phyloP scores from a whole-genome alignment of 1,140 invertebrate genomes.

The Drosophila virilis region DNA sequence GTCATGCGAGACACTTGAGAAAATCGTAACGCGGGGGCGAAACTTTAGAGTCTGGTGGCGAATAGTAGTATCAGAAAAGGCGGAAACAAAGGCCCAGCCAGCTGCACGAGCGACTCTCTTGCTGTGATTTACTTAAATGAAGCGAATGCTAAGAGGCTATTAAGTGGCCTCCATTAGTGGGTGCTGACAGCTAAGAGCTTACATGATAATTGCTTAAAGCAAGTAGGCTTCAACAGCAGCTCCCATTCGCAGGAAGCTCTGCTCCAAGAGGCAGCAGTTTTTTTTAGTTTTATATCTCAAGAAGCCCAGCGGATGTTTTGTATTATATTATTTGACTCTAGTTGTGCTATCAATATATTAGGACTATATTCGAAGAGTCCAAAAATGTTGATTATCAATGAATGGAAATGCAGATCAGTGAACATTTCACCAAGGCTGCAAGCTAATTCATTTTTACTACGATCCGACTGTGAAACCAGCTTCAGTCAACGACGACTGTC shows the following conservation, averaged over 20 bases:
- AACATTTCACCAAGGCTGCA: no score
- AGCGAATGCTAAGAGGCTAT: conserved; percentile 61
- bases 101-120: conserved; percentile 66
- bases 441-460: no score
- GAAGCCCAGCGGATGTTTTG: no score
- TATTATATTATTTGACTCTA: no score
- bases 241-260: background rate
- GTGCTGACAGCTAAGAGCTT: conserved; percentile 23
- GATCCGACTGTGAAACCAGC: no score
- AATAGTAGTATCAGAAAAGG: background rate
- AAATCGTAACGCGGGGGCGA: conserved; percentile 52
- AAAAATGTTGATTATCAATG: no score
- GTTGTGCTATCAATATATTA: no score
- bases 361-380: no score
- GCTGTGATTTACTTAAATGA: conserved; percentile 55
- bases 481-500: no score
- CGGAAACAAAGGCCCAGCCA: conserved; percentile 1
- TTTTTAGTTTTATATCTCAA: no score
- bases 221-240: background rate
- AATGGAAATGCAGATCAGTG: no score
- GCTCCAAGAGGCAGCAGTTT: background rate
- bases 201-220: conserved; percentile 14
- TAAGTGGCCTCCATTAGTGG: conserved; percentile 48
- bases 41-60: conserved; percentile 51
- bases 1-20: conserved; percentile 77